Percentiles rank a stretch among this genome's conserved stretches.
Conservation (phyloP, 2,888 invertebrate species). For the Caenorhabditis sp. region DNA sequence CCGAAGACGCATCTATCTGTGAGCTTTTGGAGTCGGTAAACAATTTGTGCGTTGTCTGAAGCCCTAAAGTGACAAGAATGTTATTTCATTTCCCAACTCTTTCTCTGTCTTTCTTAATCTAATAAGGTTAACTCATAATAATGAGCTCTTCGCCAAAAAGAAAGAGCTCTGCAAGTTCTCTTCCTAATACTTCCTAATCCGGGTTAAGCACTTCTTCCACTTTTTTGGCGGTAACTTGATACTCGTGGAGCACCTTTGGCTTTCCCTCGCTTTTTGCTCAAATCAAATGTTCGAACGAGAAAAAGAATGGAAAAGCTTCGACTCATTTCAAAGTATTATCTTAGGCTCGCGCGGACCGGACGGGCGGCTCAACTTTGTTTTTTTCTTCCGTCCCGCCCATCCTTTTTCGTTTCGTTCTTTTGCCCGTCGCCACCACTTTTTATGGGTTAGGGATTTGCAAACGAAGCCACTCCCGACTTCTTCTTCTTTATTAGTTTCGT, state of each 20-base stretch:
- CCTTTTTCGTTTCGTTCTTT: neutral
- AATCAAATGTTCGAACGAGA: no score
- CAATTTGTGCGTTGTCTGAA: conserved; percentile 13
- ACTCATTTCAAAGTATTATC: no score
- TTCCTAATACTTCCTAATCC: conserved; percentile 10
- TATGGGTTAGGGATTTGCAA: neutral
- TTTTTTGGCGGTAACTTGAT: no score
- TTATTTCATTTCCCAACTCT: conserved; percentile 42
- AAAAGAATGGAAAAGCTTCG: no score
- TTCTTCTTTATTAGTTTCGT: neutral
- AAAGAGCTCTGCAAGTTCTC: conserved; percentile 24
- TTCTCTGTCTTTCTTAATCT: neutral
- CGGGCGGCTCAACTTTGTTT: conserved; percentile 14
- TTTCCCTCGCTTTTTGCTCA: no score
- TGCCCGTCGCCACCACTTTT: no score
- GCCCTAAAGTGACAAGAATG: neutral
- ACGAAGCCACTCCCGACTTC: neutral
- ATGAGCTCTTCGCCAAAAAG: neutral
- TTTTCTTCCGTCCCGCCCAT: neutral
- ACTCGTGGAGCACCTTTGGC: no score
- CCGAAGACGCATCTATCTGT: conserved; percentile 9
- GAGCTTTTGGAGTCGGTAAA: conserved; percentile 6
- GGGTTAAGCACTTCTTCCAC: conserved; percentile 39
- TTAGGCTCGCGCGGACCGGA: no score
- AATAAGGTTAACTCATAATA: no score